A percentile compares a stretch with the other conserved stretches of the same genome.
Evolutionary conservation across 2,888 invertebrate species (phyloP).

Genomic region (Hyalella azteca): DNA sequence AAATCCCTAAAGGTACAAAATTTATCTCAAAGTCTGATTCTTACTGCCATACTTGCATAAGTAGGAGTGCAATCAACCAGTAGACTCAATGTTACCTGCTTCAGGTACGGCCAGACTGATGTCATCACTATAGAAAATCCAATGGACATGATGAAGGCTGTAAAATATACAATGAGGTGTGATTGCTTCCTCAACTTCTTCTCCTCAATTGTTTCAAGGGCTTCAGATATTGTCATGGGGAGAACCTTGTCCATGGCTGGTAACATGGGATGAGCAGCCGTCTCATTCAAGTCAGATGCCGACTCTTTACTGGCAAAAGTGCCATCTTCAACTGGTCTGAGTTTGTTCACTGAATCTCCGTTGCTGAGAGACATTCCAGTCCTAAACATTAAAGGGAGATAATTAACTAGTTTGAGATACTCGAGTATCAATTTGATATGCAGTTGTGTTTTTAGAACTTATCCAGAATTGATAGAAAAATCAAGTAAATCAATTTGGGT

Average conservation of each 20-base stretch:
- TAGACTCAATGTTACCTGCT: conserved; percentile 70
- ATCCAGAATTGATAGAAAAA: too few species aligned
- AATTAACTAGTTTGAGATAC: too few species aligned
- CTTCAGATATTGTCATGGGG: conserved; percentile 23
- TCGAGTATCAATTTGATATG: too few species aligned
- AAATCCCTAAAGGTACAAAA: too few species aligned
- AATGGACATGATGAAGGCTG: conserved; percentile 87
- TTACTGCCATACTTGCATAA: too few species aligned
- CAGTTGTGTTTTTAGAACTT: too few species aligned
- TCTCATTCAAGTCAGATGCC: not conserved
- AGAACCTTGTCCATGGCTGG: not conserved
- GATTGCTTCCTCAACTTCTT: conserved; percentile 78
- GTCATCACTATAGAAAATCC: conserved; percentile 87
- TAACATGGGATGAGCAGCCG: not conserved
- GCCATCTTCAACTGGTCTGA: not conserved
- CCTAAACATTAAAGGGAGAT: too few species aligned
- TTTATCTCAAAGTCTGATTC: too few species aligned
- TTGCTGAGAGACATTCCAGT: too few species aligned
- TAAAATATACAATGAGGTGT: conserved; percentile 82
- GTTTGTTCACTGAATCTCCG: too few species aligned
- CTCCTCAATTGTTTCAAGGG: conserved; percentile 71
- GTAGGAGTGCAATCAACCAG: too few species aligned
- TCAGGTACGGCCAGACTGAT: conserved; percentile 86
- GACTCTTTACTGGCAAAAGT: not conserved
- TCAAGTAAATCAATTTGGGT: too few species aligned